Base-by-base conservation (phyloP, 2,888 invertebrate species). In the Halocaridina rubra region DNA sequence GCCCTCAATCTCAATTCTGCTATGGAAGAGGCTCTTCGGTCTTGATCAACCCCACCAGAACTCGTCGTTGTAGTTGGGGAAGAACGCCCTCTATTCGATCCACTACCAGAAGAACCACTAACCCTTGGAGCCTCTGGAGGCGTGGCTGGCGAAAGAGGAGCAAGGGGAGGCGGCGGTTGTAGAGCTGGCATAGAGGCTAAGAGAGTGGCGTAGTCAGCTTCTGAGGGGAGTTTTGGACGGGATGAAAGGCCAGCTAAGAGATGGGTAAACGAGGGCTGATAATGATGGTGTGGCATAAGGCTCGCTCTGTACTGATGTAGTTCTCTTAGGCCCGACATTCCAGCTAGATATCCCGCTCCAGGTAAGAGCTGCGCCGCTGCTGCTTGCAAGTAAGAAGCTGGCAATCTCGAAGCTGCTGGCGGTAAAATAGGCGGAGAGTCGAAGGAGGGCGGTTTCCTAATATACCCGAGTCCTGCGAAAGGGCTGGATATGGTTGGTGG, bases 171-270 rank as follows among this genome's bases (percentile, higher is more conserved):
- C 92, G 90, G 91, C 93, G 90, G 91, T 69, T 88, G 72, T 61
- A 89, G 92, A 87, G 82, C 88, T 87, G 74, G 92, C 27, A 81
- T n/a, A 92, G 92, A 88, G 92, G 92, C 0, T 61, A 81, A 57
- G n/a, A 81, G 71, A 46, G 85, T 75, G n/a, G 77, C 79, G 80
- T 87, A 81, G 57, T 84, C 80, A 59, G 89, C 89, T 57, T 89
- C 89, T n/a, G n/a, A n/a, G 78, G 89, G 89, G 16, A 91, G 89
- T 88, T 93, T 93, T 8, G 93, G 93, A 84, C 93, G 90, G 89
- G 93, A 93, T 53, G 95, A 94, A 71, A 96, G 93, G 90, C 96
- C 95, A 2, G 96, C 96, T 90, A 97, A 92, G 30, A 97, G 92
- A 10, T 95, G 96, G 91, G 97, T 97, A 91, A 97, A 97, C 67